phyloP scores from a whole-genome alignment of 2,797 vertebrate species.

The Naso thynnoides region DNA sequence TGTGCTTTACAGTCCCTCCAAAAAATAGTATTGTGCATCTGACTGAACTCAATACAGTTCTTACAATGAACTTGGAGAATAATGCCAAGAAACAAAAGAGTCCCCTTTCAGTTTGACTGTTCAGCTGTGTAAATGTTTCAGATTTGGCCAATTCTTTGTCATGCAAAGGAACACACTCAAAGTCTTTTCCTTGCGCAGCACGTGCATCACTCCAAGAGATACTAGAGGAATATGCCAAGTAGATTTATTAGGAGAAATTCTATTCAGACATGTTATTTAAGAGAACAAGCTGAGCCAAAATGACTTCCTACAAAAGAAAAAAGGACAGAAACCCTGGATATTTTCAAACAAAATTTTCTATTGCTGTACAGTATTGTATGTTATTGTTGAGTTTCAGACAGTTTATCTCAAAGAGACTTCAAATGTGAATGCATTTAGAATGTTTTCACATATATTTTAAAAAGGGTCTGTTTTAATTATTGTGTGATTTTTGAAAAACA shows the following conservation, averaged over 20 bases:
- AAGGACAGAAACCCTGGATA: conserved; percentile 16
- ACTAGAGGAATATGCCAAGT: conserved; percentile 45
- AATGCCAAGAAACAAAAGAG: conserved; percentile 65
- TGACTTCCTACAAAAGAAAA: conserved; percentile 30
- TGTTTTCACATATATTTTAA: conserved; percentile 36
- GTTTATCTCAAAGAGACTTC: conserved; percentile 43
- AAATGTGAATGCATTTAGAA: conserved; percentile 38
- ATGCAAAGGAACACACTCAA: conserved; percentile 69
- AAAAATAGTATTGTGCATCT: conserved; percentile 26
- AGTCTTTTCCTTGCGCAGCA: conserved; percentile 60
- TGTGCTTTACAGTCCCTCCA: conserved; percentile 13
- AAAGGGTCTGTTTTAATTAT: conserved; percentile 42
- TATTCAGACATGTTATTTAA: conserved; percentile 70
- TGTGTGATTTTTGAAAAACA: conserved; percentile 30
- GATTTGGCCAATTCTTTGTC: conserved; percentile 74
- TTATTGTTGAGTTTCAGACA: conserved; percentile 24
- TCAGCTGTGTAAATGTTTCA: conserved; percentile 78
- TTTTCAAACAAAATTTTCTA: conserved; percentile 33
- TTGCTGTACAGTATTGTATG: conserved; percentile 3
- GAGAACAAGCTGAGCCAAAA: conserved; percentile 48
- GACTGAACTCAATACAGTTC: conserved; percentile 59
- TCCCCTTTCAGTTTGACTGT: conserved; percentile 73
- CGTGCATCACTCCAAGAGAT: conserved; percentile 64
- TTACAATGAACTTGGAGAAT: conserved; percentile 52
- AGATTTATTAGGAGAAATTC: conserved; percentile 74